Conservation (phyloP, 2,113 vertebrate species). For the Mustela lutreola region DNA sequence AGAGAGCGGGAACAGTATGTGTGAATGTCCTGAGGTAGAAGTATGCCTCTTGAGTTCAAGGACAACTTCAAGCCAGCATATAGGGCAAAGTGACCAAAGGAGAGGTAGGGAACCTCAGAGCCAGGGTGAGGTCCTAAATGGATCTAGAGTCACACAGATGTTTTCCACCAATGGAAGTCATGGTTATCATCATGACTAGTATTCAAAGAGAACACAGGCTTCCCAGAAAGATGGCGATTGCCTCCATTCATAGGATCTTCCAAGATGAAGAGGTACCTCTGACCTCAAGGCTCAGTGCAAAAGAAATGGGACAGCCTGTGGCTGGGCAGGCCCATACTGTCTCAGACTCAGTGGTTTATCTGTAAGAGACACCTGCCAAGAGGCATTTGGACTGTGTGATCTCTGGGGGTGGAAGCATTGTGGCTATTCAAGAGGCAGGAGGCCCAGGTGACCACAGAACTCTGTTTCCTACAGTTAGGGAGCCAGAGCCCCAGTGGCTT, state of each 20-base stretch:
- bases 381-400: not conserved
- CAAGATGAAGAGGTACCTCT: not conserved
- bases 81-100: not conserved
- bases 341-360: not conserved
- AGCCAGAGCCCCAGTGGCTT: not conserved
- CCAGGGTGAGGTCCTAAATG: not conserved
- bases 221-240: not conserved
- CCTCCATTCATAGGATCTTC: not conserved
- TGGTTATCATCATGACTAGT: not conserved
- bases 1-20: not conserved
- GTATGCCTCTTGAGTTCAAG: not conserved
- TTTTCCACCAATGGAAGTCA: not conserved
- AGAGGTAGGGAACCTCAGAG: not conserved
- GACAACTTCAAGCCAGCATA: not conserved
- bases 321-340: not conserved
- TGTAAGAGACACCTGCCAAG: not conserved
- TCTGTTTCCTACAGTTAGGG: not conserved
- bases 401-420: not conserved
- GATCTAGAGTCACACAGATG: not conserved
- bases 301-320: not conserved
- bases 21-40: not conserved
- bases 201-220: not conserved
- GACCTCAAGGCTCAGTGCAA: no score
- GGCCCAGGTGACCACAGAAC: not conserved
- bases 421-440: not conserved